A percentile compares a stretch with the other conserved stretches of the same genome.
Evolutionary conservation across 2,113 vertebrate genomes (phyloP).

Genomic region (Arvicanthis niloticus): DNA sequence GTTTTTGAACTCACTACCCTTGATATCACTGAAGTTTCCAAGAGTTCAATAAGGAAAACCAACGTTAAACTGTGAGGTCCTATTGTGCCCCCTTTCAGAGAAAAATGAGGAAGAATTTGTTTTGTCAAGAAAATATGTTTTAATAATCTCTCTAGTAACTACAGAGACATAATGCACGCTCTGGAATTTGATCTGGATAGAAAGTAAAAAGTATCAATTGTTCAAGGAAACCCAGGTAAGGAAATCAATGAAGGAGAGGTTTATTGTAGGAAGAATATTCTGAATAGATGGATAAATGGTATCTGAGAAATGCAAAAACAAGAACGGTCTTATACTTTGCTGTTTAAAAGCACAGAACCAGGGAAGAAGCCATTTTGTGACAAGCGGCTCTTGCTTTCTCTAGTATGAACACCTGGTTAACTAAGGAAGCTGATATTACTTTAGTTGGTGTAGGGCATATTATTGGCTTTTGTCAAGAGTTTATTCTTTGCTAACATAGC

Average conservation of each 20-base stretch:
- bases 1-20: not conserved
- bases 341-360: not conserved
- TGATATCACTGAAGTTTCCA: not conserved
- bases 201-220: not conserved
- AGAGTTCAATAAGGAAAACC: not conserved
- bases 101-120: not conserved
- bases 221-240: constrained; percentile 29
- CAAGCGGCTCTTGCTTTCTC: not conserved
- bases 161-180: not conserved
- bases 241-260: not conserved
- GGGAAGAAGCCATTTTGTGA: not conserved
- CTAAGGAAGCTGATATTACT: not conserved
- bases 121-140: not conserved
- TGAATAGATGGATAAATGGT: not conserved
- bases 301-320: not conserved
- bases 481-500: not conserved
- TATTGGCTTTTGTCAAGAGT: not conserved
- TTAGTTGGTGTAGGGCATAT: not conserved
- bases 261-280: constrained; percentile 23
- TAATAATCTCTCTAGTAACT: not conserved
- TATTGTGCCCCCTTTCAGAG: not conserved
- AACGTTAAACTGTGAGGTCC: not conserved
- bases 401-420: not conserved
- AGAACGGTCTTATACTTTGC: not conserved
- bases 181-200: not conserved